These are phyloP conservation scores for Diglossa cyanea DNA, from an alignment of 2,797 vertebrate genomes.

Conservation along the genomic window DNA sequence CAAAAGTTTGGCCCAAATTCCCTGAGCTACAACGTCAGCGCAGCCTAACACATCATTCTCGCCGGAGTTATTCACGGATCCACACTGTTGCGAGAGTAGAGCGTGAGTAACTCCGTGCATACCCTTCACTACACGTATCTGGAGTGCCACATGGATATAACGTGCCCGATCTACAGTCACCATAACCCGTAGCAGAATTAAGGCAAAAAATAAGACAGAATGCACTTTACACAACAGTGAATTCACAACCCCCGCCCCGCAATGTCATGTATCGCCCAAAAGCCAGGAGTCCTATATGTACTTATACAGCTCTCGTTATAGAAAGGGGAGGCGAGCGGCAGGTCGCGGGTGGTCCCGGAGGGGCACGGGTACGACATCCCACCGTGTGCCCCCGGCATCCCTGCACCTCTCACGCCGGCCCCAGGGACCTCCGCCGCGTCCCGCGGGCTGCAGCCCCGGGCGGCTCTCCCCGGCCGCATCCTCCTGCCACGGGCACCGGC, in stretches of 20 bases:
- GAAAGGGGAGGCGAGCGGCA: background rate
- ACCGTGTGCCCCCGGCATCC: background rate
- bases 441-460: background rate
- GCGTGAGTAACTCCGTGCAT: fast-evolving
- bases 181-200: fast-evolving
- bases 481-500: background rate
- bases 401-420: background rate
- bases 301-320: fast-evolving
- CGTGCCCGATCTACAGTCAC: background rate
- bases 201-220: background rate
- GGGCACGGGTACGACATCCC: background rate
- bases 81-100: fast-evolving
- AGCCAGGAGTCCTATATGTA: fast-evolving
- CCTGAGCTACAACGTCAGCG: fast-evolving
- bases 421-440: background rate
- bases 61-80: background rate
- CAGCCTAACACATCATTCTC: background rate
- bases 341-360: background rate
- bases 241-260: too few species aligned
- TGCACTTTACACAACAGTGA: background rate
- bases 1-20: background rate
- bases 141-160: background rate
- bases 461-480: background rate
- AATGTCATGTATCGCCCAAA: fast-evolving
- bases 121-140: fast-evolving